Conservation (phyloP, 2,797 vertebrate genomes). For the Perodicticus potto region DNA sequence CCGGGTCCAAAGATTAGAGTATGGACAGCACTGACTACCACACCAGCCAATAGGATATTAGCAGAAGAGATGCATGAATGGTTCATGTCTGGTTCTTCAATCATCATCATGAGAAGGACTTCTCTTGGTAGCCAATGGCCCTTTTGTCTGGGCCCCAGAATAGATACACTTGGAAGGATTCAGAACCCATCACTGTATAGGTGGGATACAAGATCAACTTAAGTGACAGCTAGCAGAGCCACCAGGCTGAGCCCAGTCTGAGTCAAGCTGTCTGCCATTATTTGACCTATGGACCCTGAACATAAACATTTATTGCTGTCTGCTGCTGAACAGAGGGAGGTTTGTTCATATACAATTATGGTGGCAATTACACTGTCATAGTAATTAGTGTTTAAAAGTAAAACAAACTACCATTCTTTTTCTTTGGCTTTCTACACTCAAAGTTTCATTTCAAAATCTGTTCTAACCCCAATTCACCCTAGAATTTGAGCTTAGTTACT, state of each 20-base stretch:
- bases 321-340: neutral
- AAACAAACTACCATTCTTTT: neutral
- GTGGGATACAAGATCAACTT: neutral
- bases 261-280: neutral
- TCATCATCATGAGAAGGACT: neutral
- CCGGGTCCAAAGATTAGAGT: neutral
- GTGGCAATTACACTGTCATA: neutral
- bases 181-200: neutral
- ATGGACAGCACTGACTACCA: neutral
- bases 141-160: neutral
- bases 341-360: neutral
- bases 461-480: neutral
- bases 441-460: neutral
- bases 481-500: neutral
- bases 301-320: neutral
- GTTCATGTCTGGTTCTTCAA: neutral
- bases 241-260: neutral
- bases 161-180: neutral
- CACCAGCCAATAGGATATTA: neutral
- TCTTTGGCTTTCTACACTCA: constrained; percentile 2
- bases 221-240: neutral
- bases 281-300: neutral
- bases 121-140: neutral
- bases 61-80: neutral
- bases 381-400: neutral